Percentiles rank a stretch among this genome's conserved stretches.
Evolutionary conservation across 2,888 invertebrate species (phyloP).

Genomic region (Drepanosiphum platanoidis): DNA sequence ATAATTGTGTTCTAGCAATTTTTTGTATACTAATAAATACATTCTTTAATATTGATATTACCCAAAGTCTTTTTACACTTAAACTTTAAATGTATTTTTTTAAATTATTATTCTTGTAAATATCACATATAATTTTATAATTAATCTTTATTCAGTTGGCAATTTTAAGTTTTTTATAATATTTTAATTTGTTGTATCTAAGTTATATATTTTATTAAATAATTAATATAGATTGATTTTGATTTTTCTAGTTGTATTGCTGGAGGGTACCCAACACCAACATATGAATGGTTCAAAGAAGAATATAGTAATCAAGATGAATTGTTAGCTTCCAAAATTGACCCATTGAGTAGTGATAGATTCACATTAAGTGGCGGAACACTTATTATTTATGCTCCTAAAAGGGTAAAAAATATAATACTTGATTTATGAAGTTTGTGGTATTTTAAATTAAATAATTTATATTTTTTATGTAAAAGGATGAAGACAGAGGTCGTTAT

Average conservation of each 20-base stretch:
- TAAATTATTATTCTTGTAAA: too few species aligned
- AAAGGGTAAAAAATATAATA: conserved; percentile 69
- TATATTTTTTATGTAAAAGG: conserved; percentile 68
- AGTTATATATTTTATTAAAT: background rate
- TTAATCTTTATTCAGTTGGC: too few species aligned
- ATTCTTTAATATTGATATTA: too few species aligned
- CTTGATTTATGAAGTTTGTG: background rate
- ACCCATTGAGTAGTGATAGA: conserved; percentile 79
- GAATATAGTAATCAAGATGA: conserved; percentile 81
- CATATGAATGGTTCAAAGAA: conserved; percentile 90
- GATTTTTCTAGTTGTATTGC: conserved; percentile 76
- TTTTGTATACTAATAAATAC: background rate
- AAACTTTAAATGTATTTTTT: too few species aligned
- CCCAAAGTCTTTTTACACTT: too few species aligned
- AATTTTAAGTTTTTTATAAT: background rate
- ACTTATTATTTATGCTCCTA: conserved; percentile 86
- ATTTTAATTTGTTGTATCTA: background rate
- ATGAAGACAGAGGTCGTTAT: conserved; percentile 85
- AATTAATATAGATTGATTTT: background rate
- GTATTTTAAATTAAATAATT: background rate
- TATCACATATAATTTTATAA: too few species aligned
- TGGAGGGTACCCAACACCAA: conserved; percentile 88
- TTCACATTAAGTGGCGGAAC: conserved; percentile 92
- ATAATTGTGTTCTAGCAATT: background rate
- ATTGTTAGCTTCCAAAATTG: conserved; percentile 77